A percentile compares a stretch with the other conserved stretches of the same genome.
These are phyloP conservation scores for Digitonthophagus gazella DNA, from an alignment of 2,888 invertebrate genomes.

Conservation along the genomic window DNA sequence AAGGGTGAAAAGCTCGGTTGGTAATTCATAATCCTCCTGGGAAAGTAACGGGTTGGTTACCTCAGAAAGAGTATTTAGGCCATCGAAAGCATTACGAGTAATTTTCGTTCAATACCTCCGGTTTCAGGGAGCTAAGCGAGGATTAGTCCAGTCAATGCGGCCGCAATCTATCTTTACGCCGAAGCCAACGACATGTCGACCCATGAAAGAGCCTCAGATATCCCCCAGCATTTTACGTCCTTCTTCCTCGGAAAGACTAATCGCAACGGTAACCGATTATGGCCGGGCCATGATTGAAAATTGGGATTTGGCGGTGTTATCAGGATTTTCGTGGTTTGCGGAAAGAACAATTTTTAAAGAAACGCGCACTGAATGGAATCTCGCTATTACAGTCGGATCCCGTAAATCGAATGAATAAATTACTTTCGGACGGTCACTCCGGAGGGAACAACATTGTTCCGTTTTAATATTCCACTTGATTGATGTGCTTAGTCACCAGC, in stretches of 20 bases:
- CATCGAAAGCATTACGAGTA: conserved; percentile 41
- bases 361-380: background rate
- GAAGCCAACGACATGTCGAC: conserved; percentile 20
- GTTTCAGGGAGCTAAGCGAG: conserved; percentile 36
- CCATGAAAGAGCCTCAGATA: background rate
- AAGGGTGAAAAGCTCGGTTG: background rate
- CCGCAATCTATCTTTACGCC: conserved; percentile 48
- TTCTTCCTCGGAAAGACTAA: conserved; percentile 7
- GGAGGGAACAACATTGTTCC: background rate
- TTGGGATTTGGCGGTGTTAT: background rate
- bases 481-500: background rate
- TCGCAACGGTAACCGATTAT: conserved; percentile 9
- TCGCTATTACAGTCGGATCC: background rate
- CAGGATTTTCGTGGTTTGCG: background rate
- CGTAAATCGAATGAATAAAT: background rate
- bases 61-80: conserved; percentile 31
- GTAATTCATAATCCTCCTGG: background rate
- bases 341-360: background rate
- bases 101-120: conserved; percentile 46
- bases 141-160: conserved; percentile 48
- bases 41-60: background rate
- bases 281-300: background rate
- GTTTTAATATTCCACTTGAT: background rate
- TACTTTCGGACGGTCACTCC: background rate
- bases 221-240: background rate